These are phyloP conservation scores for Plagiodera versicolora DNA, from an alignment of 2,888 invertebrate species.

Conservation along the genomic window DNA sequence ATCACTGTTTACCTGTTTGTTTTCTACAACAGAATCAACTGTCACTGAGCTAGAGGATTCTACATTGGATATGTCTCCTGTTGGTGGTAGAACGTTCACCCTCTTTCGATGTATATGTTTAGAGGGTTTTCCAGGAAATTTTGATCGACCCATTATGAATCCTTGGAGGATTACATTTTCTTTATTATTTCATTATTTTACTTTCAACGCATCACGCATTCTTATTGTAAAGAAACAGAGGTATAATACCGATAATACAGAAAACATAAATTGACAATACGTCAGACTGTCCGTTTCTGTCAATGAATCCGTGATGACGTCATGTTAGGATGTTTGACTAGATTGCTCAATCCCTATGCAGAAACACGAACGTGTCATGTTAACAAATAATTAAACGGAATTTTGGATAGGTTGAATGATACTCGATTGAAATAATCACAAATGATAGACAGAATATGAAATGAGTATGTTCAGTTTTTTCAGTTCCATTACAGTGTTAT, in stretches of 20 bases:
- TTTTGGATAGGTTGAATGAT: too few relatives aligned
- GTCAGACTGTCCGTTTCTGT: too few relatives aligned
- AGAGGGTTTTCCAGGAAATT: conserved; percentile 86
- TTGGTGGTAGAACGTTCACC: conserved; percentile 72
- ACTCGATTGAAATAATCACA: too few relatives aligned
- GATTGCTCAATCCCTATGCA: too few relatives aligned
- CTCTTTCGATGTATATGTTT: conserved; percentile 85
- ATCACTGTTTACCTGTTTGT: conserved; percentile 52
- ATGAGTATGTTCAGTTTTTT: too few relatives aligned
- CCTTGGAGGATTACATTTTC: conserved; percentile 45
- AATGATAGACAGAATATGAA: too few relatives aligned
- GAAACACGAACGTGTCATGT: too few relatives aligned
- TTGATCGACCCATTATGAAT: conserved; percentile 71
- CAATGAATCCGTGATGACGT: too few relatives aligned
- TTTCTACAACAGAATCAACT: conserved; percentile 49
- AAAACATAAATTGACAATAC: conserved; percentile 15
- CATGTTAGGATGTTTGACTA: too few relatives aligned
- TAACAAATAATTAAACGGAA: too few relatives aligned
- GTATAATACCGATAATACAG: conserved; percentile 23
- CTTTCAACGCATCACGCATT: conserved; percentile 46
- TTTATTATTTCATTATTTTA: conserved; percentile 36
- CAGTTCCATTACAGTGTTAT: too few relatives aligned
- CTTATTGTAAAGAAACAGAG: conserved; percentile 30
- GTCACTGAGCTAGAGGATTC: conserved; percentile 47
- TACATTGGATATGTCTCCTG: conserved; percentile 47